phyloP scores from a whole-genome alignment of 1,140 invertebrate genomes.

The Himalopsyche phryganea region DNA sequence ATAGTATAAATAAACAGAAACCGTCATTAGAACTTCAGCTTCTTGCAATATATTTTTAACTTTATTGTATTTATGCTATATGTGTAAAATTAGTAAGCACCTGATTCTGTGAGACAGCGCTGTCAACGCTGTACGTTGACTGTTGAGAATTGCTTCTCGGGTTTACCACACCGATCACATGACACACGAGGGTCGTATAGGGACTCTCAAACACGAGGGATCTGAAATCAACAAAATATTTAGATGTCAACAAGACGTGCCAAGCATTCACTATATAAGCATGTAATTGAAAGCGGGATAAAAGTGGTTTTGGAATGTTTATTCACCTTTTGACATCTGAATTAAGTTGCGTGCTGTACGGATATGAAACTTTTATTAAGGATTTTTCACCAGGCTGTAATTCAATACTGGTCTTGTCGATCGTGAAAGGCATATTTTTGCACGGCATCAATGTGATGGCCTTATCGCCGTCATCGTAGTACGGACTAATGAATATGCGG shows the following conservation, averaged over 20 bases:
- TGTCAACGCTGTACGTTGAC: constrained; percentile 26
- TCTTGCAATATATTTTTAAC: too few species aligned
- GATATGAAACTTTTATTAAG: constrained; percentile 15
- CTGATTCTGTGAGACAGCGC: constrained; percentile 17
- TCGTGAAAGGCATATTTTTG: constrained; percentile 13
- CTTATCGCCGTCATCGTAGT: constrained; percentile 5
- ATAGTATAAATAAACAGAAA: constrained; percentile 16
- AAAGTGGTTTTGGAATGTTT: neutral
- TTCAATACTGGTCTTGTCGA: constrained; percentile 11
- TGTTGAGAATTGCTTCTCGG: constrained; percentile 26
- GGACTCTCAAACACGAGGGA: constrained; percentile 26
- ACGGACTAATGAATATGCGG: constrained; percentile 19
- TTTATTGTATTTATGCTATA: too few species aligned
- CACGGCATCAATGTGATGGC: constrained; percentile 15
- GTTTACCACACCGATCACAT: constrained; percentile 13
- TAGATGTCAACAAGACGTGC: constrained; percentile 1
- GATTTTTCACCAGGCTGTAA: constrained; percentile 17
- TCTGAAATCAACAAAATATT: constrained; percentile 12
- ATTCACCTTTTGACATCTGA: constrained; percentile 8
- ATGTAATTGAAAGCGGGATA: too few species aligned
- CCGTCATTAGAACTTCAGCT: too few species aligned
- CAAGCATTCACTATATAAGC: too few species aligned
- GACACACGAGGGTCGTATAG: constrained; percentile 16
- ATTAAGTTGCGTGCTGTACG: neutral
- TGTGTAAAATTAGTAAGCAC: too few species aligned